A percentile compares a stretch with the other conserved stretches of the same genome.
These are phyloP conservation scores for Meloidogyne floridensis DNA, from an alignment of 1,140 invertebrate species.

Conservation along the genomic window DNA sequence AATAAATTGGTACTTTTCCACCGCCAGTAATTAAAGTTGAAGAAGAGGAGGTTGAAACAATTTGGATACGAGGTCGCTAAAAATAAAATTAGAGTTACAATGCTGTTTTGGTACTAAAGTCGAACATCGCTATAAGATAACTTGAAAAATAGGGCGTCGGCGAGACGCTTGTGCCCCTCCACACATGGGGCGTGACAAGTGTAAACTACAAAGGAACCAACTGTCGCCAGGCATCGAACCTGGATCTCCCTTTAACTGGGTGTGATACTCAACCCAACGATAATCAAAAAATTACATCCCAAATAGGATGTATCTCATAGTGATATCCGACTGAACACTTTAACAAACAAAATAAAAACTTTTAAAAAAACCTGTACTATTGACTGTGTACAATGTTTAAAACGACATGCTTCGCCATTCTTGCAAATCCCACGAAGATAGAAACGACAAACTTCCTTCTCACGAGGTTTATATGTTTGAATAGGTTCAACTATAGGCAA, in stretches of 20 bases:
- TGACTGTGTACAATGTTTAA: neutral
- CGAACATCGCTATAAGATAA: too few species aligned
- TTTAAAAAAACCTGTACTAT: neutral
- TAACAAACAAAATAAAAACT: neutral
- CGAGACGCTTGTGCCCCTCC: too few species aligned
- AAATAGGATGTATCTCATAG: too few species aligned
- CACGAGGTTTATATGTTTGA: neutral
- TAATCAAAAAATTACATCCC: too few species aligned
- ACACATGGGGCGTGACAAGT: too few species aligned
- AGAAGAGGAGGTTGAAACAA: neutral
- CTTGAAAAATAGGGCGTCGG: too few species aligned
- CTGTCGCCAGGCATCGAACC: too few species aligned
- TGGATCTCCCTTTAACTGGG: too few species aligned
- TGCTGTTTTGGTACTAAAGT: too few species aligned
- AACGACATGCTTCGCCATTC: conserved; percentile 30
- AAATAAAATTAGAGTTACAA: neutral
- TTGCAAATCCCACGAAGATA: conserved; percentile 21
- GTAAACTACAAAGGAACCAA: too few species aligned
- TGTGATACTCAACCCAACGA: too few species aligned
- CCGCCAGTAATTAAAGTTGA: neutral
- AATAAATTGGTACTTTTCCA: conserved; percentile 1
- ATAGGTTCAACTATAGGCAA: neutral
- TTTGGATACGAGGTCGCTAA: neutral
- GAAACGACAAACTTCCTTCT: conserved; percentile 19
- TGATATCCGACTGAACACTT: too few species aligned